Base-by-base conservation (phyloP, 2,113 vertebrate genomes). In the Pipa parva region DNA sequence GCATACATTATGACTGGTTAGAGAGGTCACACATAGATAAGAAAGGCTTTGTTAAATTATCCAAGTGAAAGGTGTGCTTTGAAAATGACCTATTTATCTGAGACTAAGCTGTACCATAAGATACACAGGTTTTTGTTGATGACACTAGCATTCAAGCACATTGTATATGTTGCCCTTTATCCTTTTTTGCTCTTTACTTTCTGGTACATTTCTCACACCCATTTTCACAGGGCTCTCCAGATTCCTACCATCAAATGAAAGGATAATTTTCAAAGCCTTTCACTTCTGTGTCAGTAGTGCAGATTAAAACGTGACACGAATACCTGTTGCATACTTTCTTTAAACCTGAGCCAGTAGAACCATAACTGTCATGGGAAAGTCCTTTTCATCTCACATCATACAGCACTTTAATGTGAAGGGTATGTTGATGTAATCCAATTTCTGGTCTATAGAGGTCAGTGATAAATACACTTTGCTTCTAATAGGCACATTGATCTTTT, bases 221-320 rank as follows among this genome's bases (percentile, higher is more conserved):
- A 74, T 83, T 82, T 75, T 59, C 1, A 12, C 76, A 72, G 75
- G 75, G 57, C 67, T 63, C 77, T 80, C 73, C 68, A 75, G 73
- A 31, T 61, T 81, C 85, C 83, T 80, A 83, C 78, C 71, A 73
- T 76, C 68, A 62, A 72, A 64, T 22, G 60, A 77, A 83, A 80
- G 80, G 85, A 82, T 89, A 73, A 71, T 75, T 87, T 90, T 89
- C 88, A 90, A 89, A 90, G 87, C 70, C 71, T 76, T 84, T 84
- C 76, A 78, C 64, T 33, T 78, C 72, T 68, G 74, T 83, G 85
- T 84, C 80, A 83, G 15, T 75, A 80, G 72, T 74, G 65, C 72
- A 79, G 79, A 82, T 81, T 79, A 83, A 84, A 84, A 78, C 73
- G 77, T 81, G 83, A 85, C 76, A 82, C 71, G 31, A 79, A 78